Conservation (phyloP, 1,140 invertebrate species). For the Gonioctena quinquepunctata region DNA sequence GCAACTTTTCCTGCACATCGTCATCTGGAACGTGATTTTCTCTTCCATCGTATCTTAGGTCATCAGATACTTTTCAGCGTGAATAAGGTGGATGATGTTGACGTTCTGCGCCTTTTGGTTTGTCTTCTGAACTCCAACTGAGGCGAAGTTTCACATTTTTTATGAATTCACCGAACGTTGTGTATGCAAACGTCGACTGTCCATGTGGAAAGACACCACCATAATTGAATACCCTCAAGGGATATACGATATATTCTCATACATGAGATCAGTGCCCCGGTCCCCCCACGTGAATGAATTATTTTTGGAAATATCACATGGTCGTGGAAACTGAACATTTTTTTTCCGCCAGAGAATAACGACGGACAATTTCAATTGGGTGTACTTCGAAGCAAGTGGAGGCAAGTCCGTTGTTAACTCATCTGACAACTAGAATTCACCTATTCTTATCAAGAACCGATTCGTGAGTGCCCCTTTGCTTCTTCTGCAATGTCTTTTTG, state of each 20-base stretch:
- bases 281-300: conserved; percentile 53
- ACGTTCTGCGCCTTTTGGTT: conserved; percentile 1
- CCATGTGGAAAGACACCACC: conserved; percentile 48
- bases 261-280: conserved; percentile 46
- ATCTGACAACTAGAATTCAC: conserved; percentile 32
- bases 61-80: neutral
- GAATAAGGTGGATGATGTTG: conserved; percentile 1
- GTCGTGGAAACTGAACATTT: conserved; percentile 46
- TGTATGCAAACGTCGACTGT: conserved; percentile 35
- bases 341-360: conserved; percentile 53
- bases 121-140: conserved; percentile 12
- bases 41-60: neutral
- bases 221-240: conserved; percentile 52
- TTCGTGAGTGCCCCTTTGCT: neutral
- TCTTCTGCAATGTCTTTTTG: conserved; percentile 11
- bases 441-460: conserved; percentile 15
- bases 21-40: too few species aligned
- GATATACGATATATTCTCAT: conserved; percentile 53
- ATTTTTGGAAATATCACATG: conserved; percentile 49
- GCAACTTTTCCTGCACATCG: too few species aligned
- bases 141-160: conserved; percentile 3
- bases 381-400: conserved; percentile 27
- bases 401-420: conserved; percentile 7
- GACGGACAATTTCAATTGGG: conserved; percentile 40
- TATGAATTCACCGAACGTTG: neutral